Conservation (phyloP, 1,140 invertebrate species). For the Lethrus apterus region DNA sequence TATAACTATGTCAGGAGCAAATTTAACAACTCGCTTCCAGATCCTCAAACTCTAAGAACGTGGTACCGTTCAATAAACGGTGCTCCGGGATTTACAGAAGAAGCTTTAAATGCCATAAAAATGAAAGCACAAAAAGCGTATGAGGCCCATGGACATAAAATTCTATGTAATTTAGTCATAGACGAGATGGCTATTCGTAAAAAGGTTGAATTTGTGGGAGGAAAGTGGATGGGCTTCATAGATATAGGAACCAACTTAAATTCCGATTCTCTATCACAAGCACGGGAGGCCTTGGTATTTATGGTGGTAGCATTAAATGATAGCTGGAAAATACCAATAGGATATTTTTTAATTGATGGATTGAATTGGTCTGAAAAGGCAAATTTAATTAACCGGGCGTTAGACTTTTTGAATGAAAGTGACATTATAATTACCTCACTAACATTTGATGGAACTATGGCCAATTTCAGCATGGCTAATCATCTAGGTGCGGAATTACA, state of each 20-base stretch:
- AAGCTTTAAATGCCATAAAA: constrained; percentile 15
- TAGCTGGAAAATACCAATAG: constrained; percentile 36
- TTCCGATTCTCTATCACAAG: constrained; percentile 22
- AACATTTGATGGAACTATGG: constrained; percentile 25
- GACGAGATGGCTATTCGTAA: constrained; percentile 35
- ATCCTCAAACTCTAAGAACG: constrained; percentile 17
- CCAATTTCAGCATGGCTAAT: constrained; percentile 29
- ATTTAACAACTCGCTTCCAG: constrained; percentile 18
- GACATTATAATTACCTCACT: constrained; percentile 23
- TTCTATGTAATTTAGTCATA: constrained; percentile 27
- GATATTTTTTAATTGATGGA: constrained; percentile 35
- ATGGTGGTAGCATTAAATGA: constrained; percentile 32
- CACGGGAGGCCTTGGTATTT: constrained; percentile 33
- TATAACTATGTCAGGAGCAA: constrained; percentile 20
- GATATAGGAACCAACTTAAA: constrained; percentile 28
- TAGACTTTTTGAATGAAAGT: constrained; percentile 32
- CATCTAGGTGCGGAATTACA: too few species aligned
- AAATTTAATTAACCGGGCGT: constrained; percentile 23
- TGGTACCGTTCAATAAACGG: constrained; percentile 20
- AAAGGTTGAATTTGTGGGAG: constrained; percentile 20
- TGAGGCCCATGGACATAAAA: constrained; percentile 14
- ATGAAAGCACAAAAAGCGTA: constrained; percentile 4
- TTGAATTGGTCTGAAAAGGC: constrained; percentile 24
- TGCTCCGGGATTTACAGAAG: constrained; percentile 16
- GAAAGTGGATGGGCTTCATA: constrained; percentile 23